Percentiles rank a stretch among this genome's conserved stretches.
These are phyloP conservation scores for Takifugu ocellatus DNA, from an alignment of 2,797 vertebrate genomes.

Conservation along the genomic window DNA sequence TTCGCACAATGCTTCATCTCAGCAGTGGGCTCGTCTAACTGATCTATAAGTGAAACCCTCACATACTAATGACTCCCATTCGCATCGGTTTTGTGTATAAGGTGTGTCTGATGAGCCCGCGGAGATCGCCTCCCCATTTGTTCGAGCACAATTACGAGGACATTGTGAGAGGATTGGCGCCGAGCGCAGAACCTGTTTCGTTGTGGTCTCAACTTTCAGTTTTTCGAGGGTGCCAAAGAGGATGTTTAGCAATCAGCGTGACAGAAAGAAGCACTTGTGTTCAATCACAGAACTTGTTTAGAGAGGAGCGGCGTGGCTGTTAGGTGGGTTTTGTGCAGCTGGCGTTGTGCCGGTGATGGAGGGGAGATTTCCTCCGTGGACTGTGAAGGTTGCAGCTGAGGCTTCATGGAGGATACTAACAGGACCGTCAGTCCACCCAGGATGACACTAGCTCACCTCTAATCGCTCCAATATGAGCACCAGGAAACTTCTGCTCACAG, in stretches of 20 bases:
- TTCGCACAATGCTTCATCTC: background rate
- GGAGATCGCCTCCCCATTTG: slow-evolving; percentile 54
- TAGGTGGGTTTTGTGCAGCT: slow-evolving; percentile 30
- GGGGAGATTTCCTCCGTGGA: slow-evolving; percentile 34
- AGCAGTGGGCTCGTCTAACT: slow-evolving; percentile 15
- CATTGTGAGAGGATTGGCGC: slow-evolving; percentile 39
- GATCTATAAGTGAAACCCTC: slow-evolving; percentile 1
- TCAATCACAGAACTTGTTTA: slow-evolving; percentile 66
- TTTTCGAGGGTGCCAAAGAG: slow-evolving; percentile 46
- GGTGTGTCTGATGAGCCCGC: slow-evolving; percentile 37
- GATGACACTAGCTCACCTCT: background rate
- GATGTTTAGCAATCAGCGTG: slow-evolving; percentile 44
- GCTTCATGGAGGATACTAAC: slow-evolving; percentile 47
- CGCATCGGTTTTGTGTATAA: slow-evolving; percentile 35
- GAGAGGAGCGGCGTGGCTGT: slow-evolving; percentile 39
- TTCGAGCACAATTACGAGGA: slow-evolving; percentile 59
- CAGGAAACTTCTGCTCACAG: too few species aligned
- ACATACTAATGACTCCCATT: slow-evolving; percentile 31
- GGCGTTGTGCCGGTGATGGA: slow-evolving; percentile 43
- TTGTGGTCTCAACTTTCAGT: slow-evolving; percentile 37
- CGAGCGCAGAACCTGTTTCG: slow-evolving; percentile 45
- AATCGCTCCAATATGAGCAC: too few species aligned
- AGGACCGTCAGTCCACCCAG: background rate
- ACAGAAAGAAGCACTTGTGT: slow-evolving; percentile 43
- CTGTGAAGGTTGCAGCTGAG: slow-evolving; percentile 36